These are phyloP conservation scores for Phaenicophaeus curvirostris DNA, from an alignment of 2,797 vertebrate genomes.

Conservation along the genomic window DNA sequence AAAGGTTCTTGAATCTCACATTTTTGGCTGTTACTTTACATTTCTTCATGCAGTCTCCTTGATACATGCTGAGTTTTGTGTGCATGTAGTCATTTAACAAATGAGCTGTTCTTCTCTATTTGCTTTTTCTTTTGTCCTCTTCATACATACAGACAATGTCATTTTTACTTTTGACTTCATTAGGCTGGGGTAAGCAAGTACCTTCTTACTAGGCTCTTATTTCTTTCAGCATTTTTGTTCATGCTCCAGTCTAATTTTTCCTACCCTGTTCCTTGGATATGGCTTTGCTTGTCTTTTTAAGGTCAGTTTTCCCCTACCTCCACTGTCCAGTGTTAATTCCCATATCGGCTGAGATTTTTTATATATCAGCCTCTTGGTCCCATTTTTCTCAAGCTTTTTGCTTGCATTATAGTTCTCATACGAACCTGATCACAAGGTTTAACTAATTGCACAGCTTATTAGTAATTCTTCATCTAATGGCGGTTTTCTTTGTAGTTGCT, in stretches of 20 bases:
- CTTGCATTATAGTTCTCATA: not conserved
- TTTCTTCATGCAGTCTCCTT: not conserved
- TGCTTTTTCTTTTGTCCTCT: not conserved
- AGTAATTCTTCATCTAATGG: not conserved
- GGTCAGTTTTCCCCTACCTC: not conserved
- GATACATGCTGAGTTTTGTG: not conserved
- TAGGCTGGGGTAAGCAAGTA: not conserved
- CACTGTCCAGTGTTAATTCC: not conserved
- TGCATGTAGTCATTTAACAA: not conserved
- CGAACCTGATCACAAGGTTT: not conserved
- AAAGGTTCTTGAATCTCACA: not conserved
- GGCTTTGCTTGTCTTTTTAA: not conserved
- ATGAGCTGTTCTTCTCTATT: not conserved
- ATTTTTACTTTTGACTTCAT: not conserved
- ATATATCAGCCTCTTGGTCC: not conserved
- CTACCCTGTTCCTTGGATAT: not conserved
- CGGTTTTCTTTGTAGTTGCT: constrained; percentile 9
- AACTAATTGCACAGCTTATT: not conserved
- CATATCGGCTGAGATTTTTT: not conserved
- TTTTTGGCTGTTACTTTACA: not conserved
- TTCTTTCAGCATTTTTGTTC: not conserved
- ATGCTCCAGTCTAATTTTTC: not conserved
- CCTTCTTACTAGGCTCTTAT: not conserved
- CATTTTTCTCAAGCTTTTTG: not conserved
- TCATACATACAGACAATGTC: not conserved